A percentile compares a stretch with the other conserved stretches of the same genome.
Conservation (phyloP, 2,888 invertebrate species). For the Spicauda simplicius region DNA sequence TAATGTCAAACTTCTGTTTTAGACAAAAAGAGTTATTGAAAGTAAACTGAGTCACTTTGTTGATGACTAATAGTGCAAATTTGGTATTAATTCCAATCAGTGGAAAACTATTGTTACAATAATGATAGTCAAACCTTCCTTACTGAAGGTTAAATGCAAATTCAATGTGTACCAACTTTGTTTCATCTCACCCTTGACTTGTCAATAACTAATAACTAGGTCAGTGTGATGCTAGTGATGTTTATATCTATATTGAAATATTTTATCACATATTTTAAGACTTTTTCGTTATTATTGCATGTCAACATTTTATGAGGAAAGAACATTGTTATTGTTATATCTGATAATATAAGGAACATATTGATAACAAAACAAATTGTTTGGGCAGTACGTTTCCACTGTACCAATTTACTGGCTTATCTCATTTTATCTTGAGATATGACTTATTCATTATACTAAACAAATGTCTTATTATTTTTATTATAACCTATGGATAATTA, state of each 20-base stretch:
- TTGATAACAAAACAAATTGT: conserved; percentile 3
- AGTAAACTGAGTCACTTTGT: conserved; percentile 4
- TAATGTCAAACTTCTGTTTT: not conserved
- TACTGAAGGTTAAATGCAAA: conserved; percentile 17
- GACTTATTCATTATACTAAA: not conserved
- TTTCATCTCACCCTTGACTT: conserved; percentile 20
- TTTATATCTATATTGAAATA: not conserved
- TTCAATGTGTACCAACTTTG: conserved; percentile 14
- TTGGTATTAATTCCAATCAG: not conserved
- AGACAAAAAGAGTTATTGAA: not conserved
- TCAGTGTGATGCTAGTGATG: conserved; percentile 19
- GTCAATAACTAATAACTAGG: conserved; percentile 26
- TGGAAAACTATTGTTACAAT: not conserved
- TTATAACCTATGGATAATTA: not conserved
- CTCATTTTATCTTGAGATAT: conserved; percentile 6
- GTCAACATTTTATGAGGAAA: not conserved
- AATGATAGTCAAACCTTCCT: conserved; percentile 1
- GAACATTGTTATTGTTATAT: not conserved
- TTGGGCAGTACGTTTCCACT: conserved; percentile 11
- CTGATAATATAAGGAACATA: not conserved
- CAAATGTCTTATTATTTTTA: not conserved
- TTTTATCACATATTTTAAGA: not conserved
- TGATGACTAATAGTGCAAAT: conserved; percentile 7
- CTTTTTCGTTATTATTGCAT: not conserved
- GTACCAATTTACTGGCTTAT: not conserved